Conservation (phyloP, 1,140 invertebrate species). For the Heterodera carotae region DNA sequence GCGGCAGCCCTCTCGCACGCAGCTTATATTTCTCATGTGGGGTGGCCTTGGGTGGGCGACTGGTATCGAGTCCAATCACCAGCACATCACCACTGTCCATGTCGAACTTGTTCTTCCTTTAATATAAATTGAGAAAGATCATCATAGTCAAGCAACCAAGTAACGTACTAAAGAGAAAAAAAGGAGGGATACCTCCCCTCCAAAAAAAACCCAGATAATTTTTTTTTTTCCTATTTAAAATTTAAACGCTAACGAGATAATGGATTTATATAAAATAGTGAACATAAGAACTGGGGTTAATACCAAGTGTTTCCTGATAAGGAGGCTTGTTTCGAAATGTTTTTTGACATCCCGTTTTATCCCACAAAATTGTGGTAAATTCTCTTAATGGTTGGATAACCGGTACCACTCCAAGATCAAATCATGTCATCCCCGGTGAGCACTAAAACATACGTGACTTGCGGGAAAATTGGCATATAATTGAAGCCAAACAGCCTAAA, state of each 20-base stretch:
- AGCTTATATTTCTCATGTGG: constrained; percentile 24
- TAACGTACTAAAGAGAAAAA: too few species aligned
- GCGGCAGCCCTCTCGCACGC: constrained; percentile 1
- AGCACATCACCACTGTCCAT: constrained; percentile 30
- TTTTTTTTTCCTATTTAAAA: constrained; percentile 14
- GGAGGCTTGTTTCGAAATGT: too few species aligned
- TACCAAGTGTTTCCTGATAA: too few species aligned
- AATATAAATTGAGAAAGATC: background rate
- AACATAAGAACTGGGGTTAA: too few species aligned
- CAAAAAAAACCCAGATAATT: background rate
- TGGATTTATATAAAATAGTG: too few species aligned
- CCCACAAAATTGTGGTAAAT: too few species aligned
- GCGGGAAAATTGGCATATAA: constrained; percentile 28
- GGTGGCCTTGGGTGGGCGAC: constrained; percentile 32
- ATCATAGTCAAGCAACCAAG: constrained; percentile 16
- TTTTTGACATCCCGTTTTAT: too few species aligned
- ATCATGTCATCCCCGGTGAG: constrained; percentile 15
- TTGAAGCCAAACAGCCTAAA: constrained; percentile 34
- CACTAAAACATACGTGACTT: background rate
- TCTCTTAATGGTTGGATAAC: constrained; percentile 23
- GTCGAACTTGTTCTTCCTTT: constrained; percentile 29
- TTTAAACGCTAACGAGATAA: too few species aligned
- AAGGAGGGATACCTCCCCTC: too few species aligned
- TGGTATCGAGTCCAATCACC: constrained; percentile 33
- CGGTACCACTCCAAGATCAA: constrained; percentile 32